These are phyloP conservation scores for Neosilurus hyrtlii DNA, from an alignment of 2,797 vertebrate species.

Conservation along the genomic window DNA sequence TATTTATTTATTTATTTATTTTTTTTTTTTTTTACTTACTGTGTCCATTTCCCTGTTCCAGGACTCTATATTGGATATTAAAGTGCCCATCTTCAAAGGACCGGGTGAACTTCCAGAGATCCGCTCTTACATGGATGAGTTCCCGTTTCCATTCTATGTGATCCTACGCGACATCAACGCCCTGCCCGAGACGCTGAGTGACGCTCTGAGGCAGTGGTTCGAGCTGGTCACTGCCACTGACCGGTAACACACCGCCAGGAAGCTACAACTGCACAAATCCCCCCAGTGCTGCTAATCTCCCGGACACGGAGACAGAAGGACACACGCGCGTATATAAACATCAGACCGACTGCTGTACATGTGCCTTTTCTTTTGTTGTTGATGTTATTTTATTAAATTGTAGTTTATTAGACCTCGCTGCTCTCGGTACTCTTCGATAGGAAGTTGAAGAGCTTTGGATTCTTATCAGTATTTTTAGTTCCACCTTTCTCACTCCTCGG, in stretches of 20 bases:
- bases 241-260: conserved; percentile 57
- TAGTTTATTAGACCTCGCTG: conserved; percentile 60
- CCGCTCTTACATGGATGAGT: conserved; percentile 96
- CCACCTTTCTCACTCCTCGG: conserved; percentile 10
- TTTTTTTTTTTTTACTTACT: too few relatives aligned
- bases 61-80: conserved; percentile 98
- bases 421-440: conserved; percentile 50
- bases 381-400: conserved; percentile 59
- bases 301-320: conserved; percentile 24
- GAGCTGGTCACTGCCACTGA: conserved; percentile 89
- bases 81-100: conserved; percentile 93
- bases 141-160: conserved; percentile 96
- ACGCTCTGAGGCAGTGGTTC: conserved; percentile 96
- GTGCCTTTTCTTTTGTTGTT: conserved; percentile 73
- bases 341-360: conserved; percentile 66
- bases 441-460: conserved; percentile 39
- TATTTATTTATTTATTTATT: too few relatives aligned
- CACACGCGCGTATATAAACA: conserved; percentile 18
- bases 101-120: conserved; percentile 92
- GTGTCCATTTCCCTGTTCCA: conserved; percentile 56
- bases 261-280: conserved; percentile 53
- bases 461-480: neutral
- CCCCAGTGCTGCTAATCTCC: conserved; percentile 60
- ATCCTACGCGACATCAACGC: conserved; percentile 90
- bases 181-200: conserved; percentile 92